These are phyloP conservation scores for Orestias chungarensis DNA, from an alignment of 2,797 vertebrate species.

Conservation along the genomic window DNA sequence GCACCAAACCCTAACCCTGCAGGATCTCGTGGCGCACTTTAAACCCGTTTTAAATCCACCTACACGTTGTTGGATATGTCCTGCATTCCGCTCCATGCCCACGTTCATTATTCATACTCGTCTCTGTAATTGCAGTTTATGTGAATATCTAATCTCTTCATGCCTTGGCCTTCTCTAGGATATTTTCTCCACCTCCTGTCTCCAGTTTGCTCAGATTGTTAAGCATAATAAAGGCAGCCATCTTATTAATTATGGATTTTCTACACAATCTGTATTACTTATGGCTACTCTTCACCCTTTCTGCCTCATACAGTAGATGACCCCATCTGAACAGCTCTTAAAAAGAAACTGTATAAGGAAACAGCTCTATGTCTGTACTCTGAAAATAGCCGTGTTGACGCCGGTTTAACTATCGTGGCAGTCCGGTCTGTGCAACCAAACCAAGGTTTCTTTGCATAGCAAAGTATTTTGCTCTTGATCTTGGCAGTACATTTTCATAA, in stretches of 20 bases:
- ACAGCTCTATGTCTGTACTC: neutral
- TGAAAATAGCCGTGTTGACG: neutral
- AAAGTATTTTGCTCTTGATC: neutral
- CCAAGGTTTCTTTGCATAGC: too few relatives aligned
- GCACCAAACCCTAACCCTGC: neutral
- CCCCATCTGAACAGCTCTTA: neutral
- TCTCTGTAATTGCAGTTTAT: constrained; percentile 20
- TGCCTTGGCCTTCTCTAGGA: neutral
- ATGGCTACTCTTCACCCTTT: neutral
- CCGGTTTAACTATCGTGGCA: neutral
- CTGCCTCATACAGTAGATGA: neutral
- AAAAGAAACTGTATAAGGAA: neutral
- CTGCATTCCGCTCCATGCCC: constrained; percentile 1
- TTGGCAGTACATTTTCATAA: neutral
- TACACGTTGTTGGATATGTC: neutral
- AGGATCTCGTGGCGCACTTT: neutral
- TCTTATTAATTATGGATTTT: neutral
- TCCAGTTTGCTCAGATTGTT: neutral
- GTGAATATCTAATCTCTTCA: constrained; percentile 7
- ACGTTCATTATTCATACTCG: constrained; percentile 27
- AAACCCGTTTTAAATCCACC: neutral
- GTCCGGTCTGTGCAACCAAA: neutral
- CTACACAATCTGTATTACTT: neutral
- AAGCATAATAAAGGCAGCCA: neutral
- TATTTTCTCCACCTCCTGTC: neutral